These are phyloP conservation scores for Volucella zonaria DNA, from an alignment of 2,888 invertebrate species.

Conservation along the genomic window DNA sequence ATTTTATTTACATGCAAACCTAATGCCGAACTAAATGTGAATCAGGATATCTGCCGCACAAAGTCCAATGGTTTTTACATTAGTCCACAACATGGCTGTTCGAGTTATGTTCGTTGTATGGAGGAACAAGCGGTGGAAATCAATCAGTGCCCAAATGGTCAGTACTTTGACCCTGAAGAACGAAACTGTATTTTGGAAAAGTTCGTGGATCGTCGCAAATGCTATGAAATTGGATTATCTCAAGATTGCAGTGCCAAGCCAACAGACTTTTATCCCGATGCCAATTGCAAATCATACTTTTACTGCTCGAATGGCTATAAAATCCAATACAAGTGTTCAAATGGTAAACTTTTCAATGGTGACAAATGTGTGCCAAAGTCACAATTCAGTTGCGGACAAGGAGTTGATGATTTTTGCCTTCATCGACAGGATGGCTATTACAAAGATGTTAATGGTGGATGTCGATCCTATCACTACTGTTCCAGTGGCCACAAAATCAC, in stretches of 20 bases:
- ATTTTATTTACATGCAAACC: slow-evolving; percentile 76
- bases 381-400: slow-evolving; percentile 82
- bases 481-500: slow-evolving; percentile 84
- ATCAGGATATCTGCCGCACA: slow-evolving; percentile 82
- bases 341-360: slow-evolving; percentile 84
- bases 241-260: slow-evolving; percentile 76
- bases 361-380: slow-evolving; percentile 84
- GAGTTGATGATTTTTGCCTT: slow-evolving; percentile 83
- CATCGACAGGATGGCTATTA: slow-evolving; percentile 85
- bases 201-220: slow-evolving; percentile 75
- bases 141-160: slow-evolving; percentile 77
- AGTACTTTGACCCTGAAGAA: slow-evolving; percentile 79
- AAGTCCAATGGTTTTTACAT: slow-evolving; percentile 83
- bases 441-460: slow-evolving; percentile 83
- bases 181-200: slow-evolving; percentile 76
- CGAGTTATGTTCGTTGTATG: slow-evolving; percentile 79
- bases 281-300: slow-evolving; percentile 84
- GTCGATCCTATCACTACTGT: slow-evolving; percentile 86
- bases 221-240: slow-evolving; percentile 74
- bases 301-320: slow-evolving; percentile 84
- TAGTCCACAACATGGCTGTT: slow-evolving; percentile 79
- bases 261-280: slow-evolving; percentile 83
- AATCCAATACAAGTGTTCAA: slow-evolving; percentile 83
- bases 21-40: slow-evolving; percentile 43
- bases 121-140: slow-evolving; percentile 76